These are phyloP conservation scores for Catocala nupta DNA, from an alignment of 2,888 invertebrate species.

Conservation along the genomic window DNA sequence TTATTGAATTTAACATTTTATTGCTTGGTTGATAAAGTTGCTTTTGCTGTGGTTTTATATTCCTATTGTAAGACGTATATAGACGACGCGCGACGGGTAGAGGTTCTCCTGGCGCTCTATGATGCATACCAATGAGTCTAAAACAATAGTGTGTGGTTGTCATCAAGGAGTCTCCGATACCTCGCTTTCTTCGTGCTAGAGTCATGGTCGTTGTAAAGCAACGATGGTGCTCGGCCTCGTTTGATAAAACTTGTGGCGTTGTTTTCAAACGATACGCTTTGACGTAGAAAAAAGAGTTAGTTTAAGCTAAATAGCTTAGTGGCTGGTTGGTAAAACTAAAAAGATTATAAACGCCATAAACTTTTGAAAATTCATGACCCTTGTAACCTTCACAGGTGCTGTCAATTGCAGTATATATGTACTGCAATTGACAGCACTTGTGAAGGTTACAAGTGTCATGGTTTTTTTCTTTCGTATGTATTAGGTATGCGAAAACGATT, in stretches of 20 bases:
- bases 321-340: too few relatives aligned
- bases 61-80: conserved; percentile 32
- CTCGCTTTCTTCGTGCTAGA: conserved; percentile 51
- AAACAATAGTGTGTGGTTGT: conserved; percentile 62
- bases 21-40: conserved; percentile 18
- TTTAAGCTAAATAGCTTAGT: too few relatives aligned
- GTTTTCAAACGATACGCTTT: too few relatives aligned
- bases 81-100: conserved; percentile 34
- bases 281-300: too few relatives aligned
- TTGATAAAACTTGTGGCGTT: neutral
- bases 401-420: too few relatives aligned
- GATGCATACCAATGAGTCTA: conserved; percentile 69
- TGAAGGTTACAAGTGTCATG: too few relatives aligned
- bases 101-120: conserved; percentile 51
- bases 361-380: too few relatives aligned
- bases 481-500: too few relatives aligned
- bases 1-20: conserved; percentile 16
- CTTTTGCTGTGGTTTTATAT: conserved; percentile 12
- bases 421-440: too few relatives aligned
- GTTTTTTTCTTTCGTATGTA: too few relatives aligned
- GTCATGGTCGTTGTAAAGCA: conserved; percentile 16
- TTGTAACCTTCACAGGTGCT: too few relatives aligned
- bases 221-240: conserved; percentile 1
- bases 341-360: too few relatives aligned
- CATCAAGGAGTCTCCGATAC: conserved; percentile 39